Evolutionary conservation across 2,113 vertebrate species (phyloP), one percentile per base, ranked within the genome.

Genomic region (Festucalex cinctus): DNA sequence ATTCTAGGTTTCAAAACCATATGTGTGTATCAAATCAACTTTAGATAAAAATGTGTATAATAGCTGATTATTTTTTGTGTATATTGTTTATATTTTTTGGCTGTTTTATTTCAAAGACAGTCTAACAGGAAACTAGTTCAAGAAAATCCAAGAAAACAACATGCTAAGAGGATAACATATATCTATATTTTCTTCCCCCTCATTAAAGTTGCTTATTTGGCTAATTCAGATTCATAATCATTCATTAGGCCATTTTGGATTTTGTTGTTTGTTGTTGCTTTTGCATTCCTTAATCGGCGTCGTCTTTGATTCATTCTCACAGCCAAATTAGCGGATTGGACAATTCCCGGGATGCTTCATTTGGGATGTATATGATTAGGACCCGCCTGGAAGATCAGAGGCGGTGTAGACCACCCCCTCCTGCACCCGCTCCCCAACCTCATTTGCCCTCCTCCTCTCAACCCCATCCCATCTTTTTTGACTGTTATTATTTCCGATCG

Each of bases 311-410:
- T 85, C 86, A 87, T 87, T 83, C 79, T 74, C 71, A 67, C 68
- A 59, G 63, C 57, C 59, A 80, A 80, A 85, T 88, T 61, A 62
- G 59, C 81, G 75, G 72, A 78, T 39, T 48, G 73, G 66, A 70
- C 81, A 83, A 81, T 67, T 88, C 90, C 89, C 88, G 8, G 76
- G 88, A 86, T 66, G 80, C 77, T 88, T 87, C 63, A 85, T 87
- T 84, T 85, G 70, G 71, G 57, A 71, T 66, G 84, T 82, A 70
- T 86, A 85, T 86, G 81, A 90, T 88, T 81, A 86, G 70, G 79
- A 79, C 70, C 82, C 59, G 77, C 78, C 69, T 46, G 68, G 57
- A 79, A 89, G 85, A 91, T 88, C 85, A 85, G 75, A 87, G 73
- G 71, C 65, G 81, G 72, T 84, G 49, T 75, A 26, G 10, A 63